Percentiles rank a stretch among this genome's conserved stretches.
These are phyloP conservation scores for Macrosoma leucophasiata DNA, from an alignment of 2,888 invertebrate genomes.

Conservation along the genomic window DNA sequence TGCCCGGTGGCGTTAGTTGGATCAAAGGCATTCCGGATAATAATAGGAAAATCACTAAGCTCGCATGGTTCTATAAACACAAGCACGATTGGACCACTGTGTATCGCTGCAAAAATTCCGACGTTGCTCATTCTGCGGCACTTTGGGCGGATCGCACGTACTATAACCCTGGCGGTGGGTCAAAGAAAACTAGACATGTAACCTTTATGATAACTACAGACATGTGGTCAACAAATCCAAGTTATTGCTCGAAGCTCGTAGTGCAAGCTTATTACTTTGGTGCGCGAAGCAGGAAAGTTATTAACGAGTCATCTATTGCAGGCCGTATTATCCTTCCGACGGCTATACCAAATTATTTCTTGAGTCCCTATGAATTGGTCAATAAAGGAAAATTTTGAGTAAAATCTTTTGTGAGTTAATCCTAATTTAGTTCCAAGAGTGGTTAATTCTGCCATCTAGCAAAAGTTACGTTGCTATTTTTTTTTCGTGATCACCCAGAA, in stretches of 20 bases:
- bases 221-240: constrained; percentile 36
- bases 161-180: constrained; percentile 36
- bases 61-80: constrained; percentile 41
- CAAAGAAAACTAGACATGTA: constrained; percentile 37
- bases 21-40: constrained; percentile 34
- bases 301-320: constrained; percentile 28
- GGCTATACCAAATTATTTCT: constrained; percentile 39
- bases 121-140: constrained; percentile 35
- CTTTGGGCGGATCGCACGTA: constrained; percentile 41
- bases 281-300: constrained; percentile 35
- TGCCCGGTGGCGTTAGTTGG: constrained; percentile 40
- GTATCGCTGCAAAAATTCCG: constrained; percentile 36
- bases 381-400: constrained; percentile 44
- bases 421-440: too few species aligned
- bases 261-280: constrained; percentile 45
- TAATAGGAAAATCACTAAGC: constrained; percentile 41
- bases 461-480: too few species aligned
- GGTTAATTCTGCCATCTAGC: too few species aligned
- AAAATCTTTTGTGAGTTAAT: too few species aligned
- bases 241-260: constrained; percentile 47
- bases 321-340: constrained; percentile 35
- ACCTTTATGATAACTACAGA: constrained; percentile 35
- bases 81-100: constrained; percentile 42
- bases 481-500: too few species aligned
- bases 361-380: constrained; percentile 34